Percentiles rank a stretch among this genome's conserved stretches.
These are phyloP conservation scores for Rhabdophis nuchalis DNA, from an alignment of 2,797 vertebrate species.

Conservation along the genomic window DNA sequence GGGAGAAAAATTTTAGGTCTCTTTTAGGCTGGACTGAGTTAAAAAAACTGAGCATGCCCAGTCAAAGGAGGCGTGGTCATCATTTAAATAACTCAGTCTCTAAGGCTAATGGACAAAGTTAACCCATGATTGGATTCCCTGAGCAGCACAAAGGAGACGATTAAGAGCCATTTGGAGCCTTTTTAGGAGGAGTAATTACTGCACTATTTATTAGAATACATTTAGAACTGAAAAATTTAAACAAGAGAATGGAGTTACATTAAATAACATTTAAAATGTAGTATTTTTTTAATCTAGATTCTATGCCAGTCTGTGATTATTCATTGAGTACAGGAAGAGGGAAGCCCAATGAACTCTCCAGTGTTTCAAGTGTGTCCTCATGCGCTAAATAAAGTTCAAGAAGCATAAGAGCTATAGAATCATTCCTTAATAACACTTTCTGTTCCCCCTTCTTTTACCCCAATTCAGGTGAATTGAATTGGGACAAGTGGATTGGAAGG, in stretches of 20 bases:
- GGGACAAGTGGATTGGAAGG: conserved; percentile 80
- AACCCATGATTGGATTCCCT: too few species aligned
- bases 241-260: background rate
- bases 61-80: too few species aligned
- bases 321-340: background rate
- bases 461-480: conserved; percentile 84
- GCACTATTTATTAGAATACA: background rate
- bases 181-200: background rate
- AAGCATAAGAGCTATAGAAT: background rate
- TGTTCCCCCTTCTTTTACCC: background rate
- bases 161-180: background rate
- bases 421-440: background rate
- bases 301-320: background rate
- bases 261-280: background rate
- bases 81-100: too few species aligned
- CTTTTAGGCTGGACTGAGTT: too few species aligned
- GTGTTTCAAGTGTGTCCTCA: background rate
- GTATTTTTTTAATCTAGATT: background rate
- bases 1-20: too few species aligned
- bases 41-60: too few species aligned
- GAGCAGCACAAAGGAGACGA: background rate
- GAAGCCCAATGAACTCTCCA: background rate
- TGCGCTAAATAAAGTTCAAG: background rate
- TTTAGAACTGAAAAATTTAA: background rate
- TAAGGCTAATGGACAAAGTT: too few species aligned